These are phyloP conservation scores for Nasonia giraulti DNA, from an alignment of 1,140 invertebrate species.

Conservation along the genomic window DNA sequence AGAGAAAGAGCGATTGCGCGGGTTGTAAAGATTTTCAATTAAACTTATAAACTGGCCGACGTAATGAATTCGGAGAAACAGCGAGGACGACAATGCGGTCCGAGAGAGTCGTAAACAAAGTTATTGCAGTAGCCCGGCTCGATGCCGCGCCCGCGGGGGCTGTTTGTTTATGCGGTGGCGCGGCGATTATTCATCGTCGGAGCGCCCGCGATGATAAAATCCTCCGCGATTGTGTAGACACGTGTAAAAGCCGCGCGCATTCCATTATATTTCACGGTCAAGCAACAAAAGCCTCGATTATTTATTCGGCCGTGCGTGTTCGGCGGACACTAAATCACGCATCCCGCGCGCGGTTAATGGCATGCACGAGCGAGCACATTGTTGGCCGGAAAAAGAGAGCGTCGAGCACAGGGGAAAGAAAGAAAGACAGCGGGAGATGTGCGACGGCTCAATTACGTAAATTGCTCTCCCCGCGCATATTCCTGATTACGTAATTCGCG, in stretches of 20 bases:
- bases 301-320: neutral
- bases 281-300: conserved; percentile 22
- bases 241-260: neutral
- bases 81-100: neutral
- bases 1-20: neutral
- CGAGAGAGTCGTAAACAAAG: neutral
- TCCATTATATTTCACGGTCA: conserved; percentile 30
- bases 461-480: conserved; percentile 16
- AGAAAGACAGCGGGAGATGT: neutral
- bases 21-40: conserved; percentile 32
- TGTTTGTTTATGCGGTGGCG: neutral
- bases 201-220: neutral
- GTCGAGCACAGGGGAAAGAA: neutral
- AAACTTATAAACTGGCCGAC: conserved; percentile 21
- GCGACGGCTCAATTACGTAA: conserved; percentile 41
- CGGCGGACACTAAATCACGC: neutral
- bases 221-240: neutral
- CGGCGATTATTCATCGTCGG: neutral
- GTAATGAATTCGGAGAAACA: conserved; percentile 15
- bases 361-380: conserved; percentile 31
- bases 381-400: conserved; percentile 5
- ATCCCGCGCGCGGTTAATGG: neutral
- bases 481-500: conserved; percentile 30
- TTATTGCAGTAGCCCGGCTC: neutral
- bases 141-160: too few relatives aligned